phyloP scores from a whole-genome alignment of 2,888 invertebrate genomes.

The Pollenia amentaria region DNA sequence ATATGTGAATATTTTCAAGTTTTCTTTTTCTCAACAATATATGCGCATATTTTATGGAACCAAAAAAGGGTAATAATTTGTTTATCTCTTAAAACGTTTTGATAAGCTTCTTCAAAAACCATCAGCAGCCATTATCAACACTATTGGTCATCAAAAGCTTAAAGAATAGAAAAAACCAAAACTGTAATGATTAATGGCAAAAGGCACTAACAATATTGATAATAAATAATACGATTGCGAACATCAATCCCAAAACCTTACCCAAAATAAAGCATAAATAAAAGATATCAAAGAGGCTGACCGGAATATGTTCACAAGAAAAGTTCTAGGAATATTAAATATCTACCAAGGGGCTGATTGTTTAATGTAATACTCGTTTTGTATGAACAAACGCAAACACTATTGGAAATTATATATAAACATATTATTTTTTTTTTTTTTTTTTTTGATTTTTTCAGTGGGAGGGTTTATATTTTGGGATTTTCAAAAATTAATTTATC shows the following conservation, averaged over 20 bases:
- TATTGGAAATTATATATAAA: not conserved
- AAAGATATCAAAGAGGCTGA: not conserved
- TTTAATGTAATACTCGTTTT: not conserved
- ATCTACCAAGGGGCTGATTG: slow-evolving; percentile 1
- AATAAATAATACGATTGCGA: slow-evolving; percentile 7
- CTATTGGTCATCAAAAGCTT: not conserved
- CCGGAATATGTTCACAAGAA: not conserved
- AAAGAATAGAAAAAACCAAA: not conserved
- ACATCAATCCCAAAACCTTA: too few relatives aligned
- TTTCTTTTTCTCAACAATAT: not conserved
- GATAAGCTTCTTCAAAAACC: too few relatives aligned
- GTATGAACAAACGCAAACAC: slow-evolving; percentile 9
- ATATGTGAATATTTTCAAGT: too few relatives aligned
- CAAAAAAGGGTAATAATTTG: not conserved
- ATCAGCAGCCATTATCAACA: not conserved
- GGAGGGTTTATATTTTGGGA: too few relatives aligned
- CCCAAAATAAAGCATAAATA: not conserved
- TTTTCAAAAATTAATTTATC: too few relatives aligned
- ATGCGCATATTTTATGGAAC: slow-evolving; percentile 3
- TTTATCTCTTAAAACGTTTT: slow-evolving; percentile 17
- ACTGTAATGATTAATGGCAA: slow-evolving; percentile 12
- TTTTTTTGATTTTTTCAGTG: not conserved
- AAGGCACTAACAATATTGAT: slow-evolving; percentile 11
- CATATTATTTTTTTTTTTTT: too few relatives aligned
- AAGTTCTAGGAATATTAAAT: not conserved